Evolutionary conservation across 2,113 vertebrate genomes (phyloP), one percentile per base, ranked within the genome.

Genomic region (Pleuronectes platessa): DNA sequence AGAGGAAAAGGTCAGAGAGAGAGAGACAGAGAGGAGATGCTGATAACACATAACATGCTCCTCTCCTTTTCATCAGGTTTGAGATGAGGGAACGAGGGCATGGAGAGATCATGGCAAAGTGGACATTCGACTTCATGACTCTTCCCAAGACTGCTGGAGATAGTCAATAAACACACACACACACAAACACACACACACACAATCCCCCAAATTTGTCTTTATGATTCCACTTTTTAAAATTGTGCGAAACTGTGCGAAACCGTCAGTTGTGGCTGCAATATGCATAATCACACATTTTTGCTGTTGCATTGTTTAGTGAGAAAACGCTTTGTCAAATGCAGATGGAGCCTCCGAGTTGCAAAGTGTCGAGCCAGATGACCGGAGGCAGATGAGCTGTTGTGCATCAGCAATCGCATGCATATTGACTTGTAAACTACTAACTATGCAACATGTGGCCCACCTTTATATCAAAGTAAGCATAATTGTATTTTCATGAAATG

Each of bases 11-110:
- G 18, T 21, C 15, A 65, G 35, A 40, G 53, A 53, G 61, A 27
- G 26, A 56, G n/a, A n/a, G n/a, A n/a, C n/a, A n/a, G n/a, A n/a
- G n/a, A n/a, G n/a, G n/a, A n/a, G n/a, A 45, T 37, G 20, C 45
- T 7, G 23, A 45, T 49, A 55, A 45, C 68, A 55, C 40, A 20
- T 60, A 73, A 3, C 73, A 62, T 26, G 17, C 61, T 76, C 24
- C 31, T 68, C 61, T 49, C 17, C 60, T 18, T 47, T 47, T 66
- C 56, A 14, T 35, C 27, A 45, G 56, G 40, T 55, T 47, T 54
- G n/a, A 61, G 21, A 7, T 23, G 24, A 73, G n/a, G 14, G 37
- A 61, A 61, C 45, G 27, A n/a, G 54, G 27, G 54, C 45, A 4
- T 6, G 37, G 37, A 20, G 24, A 54, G 31, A 70, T 68, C 40